Base-by-base conservation (phyloP, 2,113 vertebrate species). In the Stigmatopora nigra region DNA sequence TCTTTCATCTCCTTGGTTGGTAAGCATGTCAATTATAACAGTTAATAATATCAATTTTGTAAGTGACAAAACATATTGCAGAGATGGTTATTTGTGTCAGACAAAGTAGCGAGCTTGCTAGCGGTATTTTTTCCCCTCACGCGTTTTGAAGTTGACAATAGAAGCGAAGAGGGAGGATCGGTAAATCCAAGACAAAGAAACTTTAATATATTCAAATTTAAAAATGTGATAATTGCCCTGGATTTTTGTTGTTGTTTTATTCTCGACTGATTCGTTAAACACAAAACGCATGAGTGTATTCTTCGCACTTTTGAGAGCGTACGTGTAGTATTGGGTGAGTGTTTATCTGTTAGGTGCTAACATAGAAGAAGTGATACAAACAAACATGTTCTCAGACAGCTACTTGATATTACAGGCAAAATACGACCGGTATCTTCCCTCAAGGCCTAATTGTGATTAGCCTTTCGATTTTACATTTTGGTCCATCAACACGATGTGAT, bases 61-160 rank as follows among this genome's bases (percentile, higher is more conserved):
- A 17, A 22, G 67, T 57, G 62, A 73, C 53, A 64, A 75, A 82
- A 73, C 78, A 75, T 77, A 78, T 73, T 84, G 66, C 80, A 72
- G 84, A 85, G 68, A 78, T 87, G 87, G 88, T 89, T 88, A 84
- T 89, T 88, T 88, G 86, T 88, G 81, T 88, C 81, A 80, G 82
- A 88, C 83, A 86, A 87, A 91, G 84, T 90, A 90, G 87, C 88
- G 74, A 81, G 84, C 71, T 71, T 84, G 86, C 83, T 88, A 88
- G 86, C 85, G 72, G 68, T 80, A 83, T 82, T 74, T 72, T 79
- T 38, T 53, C 1, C 64, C 8, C 31, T 65, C 68, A 72, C 71
- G 55, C 52, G 61, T 72, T 31, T 77, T 19, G 7, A 36, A 48
- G 64, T 44, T 7, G 63, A 61, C 10, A 52, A 59, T 47, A 59